Evolutionary conservation across 2,888 invertebrate genomes (phyloP).

Genomic region (Hyles lineata): DNA sequence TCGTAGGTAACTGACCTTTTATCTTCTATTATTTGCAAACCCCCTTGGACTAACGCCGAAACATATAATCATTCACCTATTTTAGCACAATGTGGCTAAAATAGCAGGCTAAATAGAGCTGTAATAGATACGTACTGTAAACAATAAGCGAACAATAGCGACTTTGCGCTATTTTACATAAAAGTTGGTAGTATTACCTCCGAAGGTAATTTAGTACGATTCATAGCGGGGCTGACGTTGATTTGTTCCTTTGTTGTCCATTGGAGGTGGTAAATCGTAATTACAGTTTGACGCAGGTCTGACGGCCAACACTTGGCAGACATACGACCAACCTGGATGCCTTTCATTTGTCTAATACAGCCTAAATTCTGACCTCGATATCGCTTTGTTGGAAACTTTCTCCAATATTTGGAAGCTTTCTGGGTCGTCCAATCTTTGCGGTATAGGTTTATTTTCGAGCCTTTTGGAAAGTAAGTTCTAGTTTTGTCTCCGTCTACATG

Average conservation of each 20-base stretch:
- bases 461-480: constrained; percentile 19
- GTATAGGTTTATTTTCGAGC: constrained; percentile 10
- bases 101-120: background rate
- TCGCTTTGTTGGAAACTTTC: constrained; percentile 15
- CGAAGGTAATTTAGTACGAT: constrained; percentile 13
- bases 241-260: constrained; percentile 61
- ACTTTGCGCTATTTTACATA: constrained; percentile 34
- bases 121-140: background rate
- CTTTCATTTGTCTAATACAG: constrained; percentile 22
- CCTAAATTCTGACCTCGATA: constrained; percentile 18
- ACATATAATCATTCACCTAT: background rate
- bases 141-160: constrained; percentile 29
- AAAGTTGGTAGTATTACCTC: constrained; percentile 23
- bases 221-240: constrained; percentile 46
- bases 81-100: background rate
- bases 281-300: constrained; percentile 64
- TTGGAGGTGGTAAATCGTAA: constrained; percentile 64
- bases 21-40: no score
- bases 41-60: no score
- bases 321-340: constrained; percentile 20
- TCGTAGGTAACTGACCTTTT: no score
- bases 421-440: constrained; percentile 12
- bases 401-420: constrained; percentile 5
- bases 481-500: constrained; percentile 7
- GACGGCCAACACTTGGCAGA: constrained; percentile 41